phyloP scores from a whole-genome alignment of 2,113 vertebrate genomes.

The Oceanites oceanicus region DNA sequence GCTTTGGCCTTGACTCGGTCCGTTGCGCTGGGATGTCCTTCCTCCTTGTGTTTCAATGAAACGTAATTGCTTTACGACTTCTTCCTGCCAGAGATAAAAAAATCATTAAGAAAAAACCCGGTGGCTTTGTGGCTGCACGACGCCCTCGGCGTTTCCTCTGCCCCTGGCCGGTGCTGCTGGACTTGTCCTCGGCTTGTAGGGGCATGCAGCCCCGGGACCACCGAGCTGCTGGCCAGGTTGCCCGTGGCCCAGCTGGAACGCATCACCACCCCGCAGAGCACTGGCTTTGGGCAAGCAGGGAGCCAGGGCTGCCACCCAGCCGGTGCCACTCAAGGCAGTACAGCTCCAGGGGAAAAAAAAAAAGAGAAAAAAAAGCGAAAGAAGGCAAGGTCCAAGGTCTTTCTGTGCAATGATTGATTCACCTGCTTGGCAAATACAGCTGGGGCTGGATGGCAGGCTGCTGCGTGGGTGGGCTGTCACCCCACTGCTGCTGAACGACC shows the following conservation, averaged over 20 bases:
- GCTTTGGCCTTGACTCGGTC: not conserved
- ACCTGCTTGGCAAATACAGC: not conserved
- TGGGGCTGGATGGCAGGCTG: not conserved
- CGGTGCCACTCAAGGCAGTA: accelerated
- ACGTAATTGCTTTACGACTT: not conserved
- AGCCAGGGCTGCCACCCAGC: accelerated
- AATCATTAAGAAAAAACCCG: not conserved
- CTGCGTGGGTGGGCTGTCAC: conserved; percentile 19
- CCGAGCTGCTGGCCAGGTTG: accelerated
- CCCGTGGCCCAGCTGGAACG: accelerated
- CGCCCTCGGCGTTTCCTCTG: accelerated
- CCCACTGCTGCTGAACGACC: not conserved
- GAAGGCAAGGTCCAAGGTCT: not conserved
- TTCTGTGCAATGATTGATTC: not conserved
- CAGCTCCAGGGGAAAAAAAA: not conserved
- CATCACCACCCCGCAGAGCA: accelerated
- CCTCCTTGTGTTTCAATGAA: not conserved
- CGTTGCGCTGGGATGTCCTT: not conserved
- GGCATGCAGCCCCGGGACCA: not conserved
- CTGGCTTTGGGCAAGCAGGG: accelerated
- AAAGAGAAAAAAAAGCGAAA: not conserved
- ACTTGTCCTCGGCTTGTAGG: not conserved
- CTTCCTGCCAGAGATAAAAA: conserved; percentile 13
- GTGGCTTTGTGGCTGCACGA: not conserved
- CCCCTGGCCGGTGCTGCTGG: accelerated